phyloP scores from a whole-genome alignment of 64 coral and sea anemone species.

The Stichodactyla mertensii region DNA sequence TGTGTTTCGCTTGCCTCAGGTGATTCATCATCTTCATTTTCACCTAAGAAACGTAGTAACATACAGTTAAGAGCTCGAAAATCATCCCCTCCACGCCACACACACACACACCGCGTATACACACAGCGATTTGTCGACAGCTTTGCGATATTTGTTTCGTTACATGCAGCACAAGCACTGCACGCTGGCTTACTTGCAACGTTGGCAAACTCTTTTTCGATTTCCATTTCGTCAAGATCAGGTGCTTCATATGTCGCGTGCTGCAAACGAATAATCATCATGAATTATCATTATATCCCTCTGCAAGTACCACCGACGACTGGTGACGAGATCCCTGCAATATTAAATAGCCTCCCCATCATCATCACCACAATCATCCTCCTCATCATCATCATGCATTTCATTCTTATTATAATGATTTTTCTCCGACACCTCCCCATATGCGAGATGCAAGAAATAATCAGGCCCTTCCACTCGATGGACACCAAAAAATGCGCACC shows the following conservation, averaged over 20 bases:
- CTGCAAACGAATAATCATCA: constrained; percentile 21
- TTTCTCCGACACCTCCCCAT: too few species aligned
- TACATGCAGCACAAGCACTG: too few species aligned
- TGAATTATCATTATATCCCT: not conserved
- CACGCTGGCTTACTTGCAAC: not conserved
- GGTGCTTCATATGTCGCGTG: constrained; percentile 90
- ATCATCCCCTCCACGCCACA: too few species aligned
- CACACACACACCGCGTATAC: too few species aligned
- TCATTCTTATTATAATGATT: too few species aligned
- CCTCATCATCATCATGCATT: not conserved
- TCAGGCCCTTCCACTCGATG: too few species aligned
- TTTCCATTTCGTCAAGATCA: constrained; percentile 71
- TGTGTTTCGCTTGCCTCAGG: not conserved
- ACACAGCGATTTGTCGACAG: too few species aligned
- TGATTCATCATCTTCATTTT: constrained; percentile 35
- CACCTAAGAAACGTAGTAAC: not conserved
- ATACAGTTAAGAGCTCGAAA: not conserved
- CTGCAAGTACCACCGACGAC: too few species aligned
- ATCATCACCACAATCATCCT: not conserved
- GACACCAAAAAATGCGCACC: too few species aligned
- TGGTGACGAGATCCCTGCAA: too few species aligned
- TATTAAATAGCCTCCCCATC: not conserved
- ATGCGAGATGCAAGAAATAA: too few species aligned
- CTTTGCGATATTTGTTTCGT: too few species aligned
- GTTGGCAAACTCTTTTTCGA: constrained; percentile 42